Conservation (phyloP, 2,113 vertebrate genomes). For the Scytalopus superciliaris region DNA sequence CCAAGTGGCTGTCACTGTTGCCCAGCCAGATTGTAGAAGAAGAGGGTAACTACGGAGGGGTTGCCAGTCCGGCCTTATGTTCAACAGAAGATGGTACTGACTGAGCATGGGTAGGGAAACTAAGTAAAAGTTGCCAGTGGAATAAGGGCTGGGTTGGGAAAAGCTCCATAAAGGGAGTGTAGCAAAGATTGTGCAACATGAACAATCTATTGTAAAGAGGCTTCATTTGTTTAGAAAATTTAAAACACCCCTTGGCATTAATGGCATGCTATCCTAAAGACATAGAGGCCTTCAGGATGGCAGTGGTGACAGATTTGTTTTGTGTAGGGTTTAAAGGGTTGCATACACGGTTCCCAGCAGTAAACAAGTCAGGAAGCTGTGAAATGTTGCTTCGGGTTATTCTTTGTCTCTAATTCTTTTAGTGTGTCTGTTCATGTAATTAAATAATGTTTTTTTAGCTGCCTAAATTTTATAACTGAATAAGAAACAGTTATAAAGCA, state of each 20-base stretch:
- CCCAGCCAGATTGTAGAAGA: neutral
- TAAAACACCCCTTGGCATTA: neutral
- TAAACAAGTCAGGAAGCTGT: neutral
- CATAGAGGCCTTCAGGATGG: neutral
- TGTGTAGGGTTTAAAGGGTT: neutral
- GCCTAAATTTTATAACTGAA: neutral
- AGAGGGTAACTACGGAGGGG: neutral
- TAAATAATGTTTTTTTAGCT: neutral
- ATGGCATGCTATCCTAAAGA: neutral
- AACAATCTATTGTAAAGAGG: neutral
- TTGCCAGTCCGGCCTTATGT: neutral
- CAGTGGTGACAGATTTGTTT: neutral
- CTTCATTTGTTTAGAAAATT: neutral
- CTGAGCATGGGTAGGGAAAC: neutral
- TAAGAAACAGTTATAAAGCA: neutral
- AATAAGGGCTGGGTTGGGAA: neutral
- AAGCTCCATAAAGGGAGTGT: neutral
- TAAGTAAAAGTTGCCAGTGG: neutral
- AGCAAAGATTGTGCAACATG: neutral
- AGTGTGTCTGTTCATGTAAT: neutral
- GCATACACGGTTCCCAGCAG: accelerated
- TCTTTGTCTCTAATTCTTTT: neutral
- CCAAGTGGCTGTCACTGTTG: neutral
- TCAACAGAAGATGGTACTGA: neutral
- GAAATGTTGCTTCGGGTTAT: neutral